Evolutionary conservation across 2,797 vertebrate species (phyloP), one percentile per base, ranked within the genome.

Genomic region (Artibeus lituratus): DNA sequence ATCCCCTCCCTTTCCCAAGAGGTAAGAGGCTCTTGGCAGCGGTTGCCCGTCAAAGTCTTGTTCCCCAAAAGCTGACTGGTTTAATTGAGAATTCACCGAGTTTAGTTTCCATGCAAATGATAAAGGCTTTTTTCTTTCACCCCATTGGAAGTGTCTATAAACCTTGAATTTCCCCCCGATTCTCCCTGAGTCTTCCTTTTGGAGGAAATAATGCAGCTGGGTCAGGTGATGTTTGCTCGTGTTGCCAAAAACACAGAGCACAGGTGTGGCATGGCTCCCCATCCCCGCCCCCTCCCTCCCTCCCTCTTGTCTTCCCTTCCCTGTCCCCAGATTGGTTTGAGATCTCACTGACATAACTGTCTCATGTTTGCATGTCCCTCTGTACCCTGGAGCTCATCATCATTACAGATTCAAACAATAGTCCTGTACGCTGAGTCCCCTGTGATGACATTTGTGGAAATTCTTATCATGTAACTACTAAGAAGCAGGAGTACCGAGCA

Each of bases 51-150:
- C 81, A 87, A 39, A 62, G 22, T 26, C 24, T 69, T n/a, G 39
- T 19, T 51, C 37, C 35, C 7, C 7, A 2, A 53, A 82, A 2
- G 1, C 35, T 37, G 14, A 91, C 12, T 2, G 51, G 9, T 65
- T 90, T 86, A 44, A 88, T 77, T 73, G n/a, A 84, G 87, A 91
- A 80, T 87, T 92, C 42, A 55, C 91, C 44, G n/a, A 67, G 55
- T 84, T 53, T 19, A n/a, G 15, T 86, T 73, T 72, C 22, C 19
- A 7, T 22, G 35, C 59, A 92, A 84, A 93, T 26, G 39, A 88
- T 59, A 85, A 76, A 51, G 15, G 10, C 22, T 57, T 80, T 90
- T 69, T n/a, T 69, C n/a, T 90, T 59, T 80, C 47, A 10, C 15
- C 7, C 26, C 47, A 15, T 18, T 69, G 24, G 49, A 90, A 92